Conservation (phyloP, 1,140 invertebrate species). For the Drosophila yakuba region DNA sequence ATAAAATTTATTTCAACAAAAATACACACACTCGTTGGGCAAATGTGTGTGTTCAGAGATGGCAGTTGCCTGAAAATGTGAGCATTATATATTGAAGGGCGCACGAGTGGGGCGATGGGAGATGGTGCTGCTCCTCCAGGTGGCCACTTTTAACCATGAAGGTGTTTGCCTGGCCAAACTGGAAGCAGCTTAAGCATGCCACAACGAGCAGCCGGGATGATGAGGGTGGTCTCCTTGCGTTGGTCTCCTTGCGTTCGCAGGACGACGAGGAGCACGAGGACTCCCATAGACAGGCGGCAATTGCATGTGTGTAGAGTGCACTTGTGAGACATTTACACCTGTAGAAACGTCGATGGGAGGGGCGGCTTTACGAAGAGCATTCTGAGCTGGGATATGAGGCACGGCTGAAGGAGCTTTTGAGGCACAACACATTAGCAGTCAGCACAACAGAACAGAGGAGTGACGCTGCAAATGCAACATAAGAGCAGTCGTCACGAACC, state of each 20-base stretch:
- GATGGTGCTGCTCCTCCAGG: slow-evolving; percentile 30
- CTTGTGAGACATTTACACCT: slow-evolving; percentile 73
- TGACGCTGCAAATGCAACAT: background rate
- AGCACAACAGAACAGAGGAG: slow-evolving; percentile 43
- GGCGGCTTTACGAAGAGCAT: background rate
- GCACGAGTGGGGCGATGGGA: background rate
- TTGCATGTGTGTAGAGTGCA: slow-evolving; percentile 33
- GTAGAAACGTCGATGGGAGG: slow-evolving; percentile 60
- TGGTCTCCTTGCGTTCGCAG: slow-evolving; percentile 1
- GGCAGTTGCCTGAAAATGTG: slow-evolving; percentile 63
- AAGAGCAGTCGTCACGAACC: background rate
- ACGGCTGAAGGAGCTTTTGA: slow-evolving; percentile 24
- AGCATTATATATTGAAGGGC: slow-evolving; percentile 56
- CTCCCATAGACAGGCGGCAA: slow-evolving; percentile 5
- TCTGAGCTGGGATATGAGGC: slow-evolving; percentile 1
- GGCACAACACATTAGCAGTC: slow-evolving; percentile 60
- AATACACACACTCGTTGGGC: slow-evolving; percentile 50
- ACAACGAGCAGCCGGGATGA: slow-evolving; percentile 22
- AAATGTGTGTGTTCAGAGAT: slow-evolving; percentile 13
- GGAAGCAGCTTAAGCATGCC: slow-evolving; percentile 41
- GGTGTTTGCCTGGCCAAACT: slow-evolving; percentile 43
- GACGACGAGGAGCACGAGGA: background rate
- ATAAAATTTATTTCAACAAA: slow-evolving; percentile 83
- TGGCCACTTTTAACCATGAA: slow-evolving; percentile 49
- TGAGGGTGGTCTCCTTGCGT: background rate